These are phyloP conservation scores for Gopherus evgoodei DNA, from an alignment of 2,113 vertebrate genomes.

Conservation along the genomic window DNA sequence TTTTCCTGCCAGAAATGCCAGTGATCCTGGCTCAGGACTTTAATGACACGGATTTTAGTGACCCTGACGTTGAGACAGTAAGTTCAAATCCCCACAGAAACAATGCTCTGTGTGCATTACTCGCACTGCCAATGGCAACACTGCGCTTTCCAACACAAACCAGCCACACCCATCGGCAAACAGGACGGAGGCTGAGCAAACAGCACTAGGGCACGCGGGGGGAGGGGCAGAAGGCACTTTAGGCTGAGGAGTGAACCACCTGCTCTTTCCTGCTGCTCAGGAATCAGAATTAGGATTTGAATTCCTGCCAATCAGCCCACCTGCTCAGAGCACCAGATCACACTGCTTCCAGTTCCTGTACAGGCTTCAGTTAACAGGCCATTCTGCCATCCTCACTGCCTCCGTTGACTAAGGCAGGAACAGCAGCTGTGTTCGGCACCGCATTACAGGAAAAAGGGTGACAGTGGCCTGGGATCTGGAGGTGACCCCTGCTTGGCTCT, in stretches of 20 bases:
- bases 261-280: accelerated
- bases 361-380: too few relatives aligned
- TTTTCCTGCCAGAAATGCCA: conserved; percentile 54
- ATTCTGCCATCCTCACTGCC: background rate
- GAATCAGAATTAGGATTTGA: accelerated
- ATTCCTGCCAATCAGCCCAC: background rate
- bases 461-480: background rate
- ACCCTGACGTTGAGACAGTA: background rate
- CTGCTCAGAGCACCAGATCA: background rate
- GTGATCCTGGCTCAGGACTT: background rate
- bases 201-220: background rate
- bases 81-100: background rate
- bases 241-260: background rate
- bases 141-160: background rate
- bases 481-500: background rate
- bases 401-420: background rate
- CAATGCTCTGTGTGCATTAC: background rate
- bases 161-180: conserved; percentile 74
- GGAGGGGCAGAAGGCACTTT: accelerated
- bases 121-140: background rate
- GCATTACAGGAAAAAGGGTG: background rate
- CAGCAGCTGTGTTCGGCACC: background rate
- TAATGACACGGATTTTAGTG: background rate
- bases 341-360: background rate
- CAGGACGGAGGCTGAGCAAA: conserved; percentile 63